Base-by-base conservation (phyloP, 2,797 vertebrate genomes). In the Sarcoramphus papa region DNA sequence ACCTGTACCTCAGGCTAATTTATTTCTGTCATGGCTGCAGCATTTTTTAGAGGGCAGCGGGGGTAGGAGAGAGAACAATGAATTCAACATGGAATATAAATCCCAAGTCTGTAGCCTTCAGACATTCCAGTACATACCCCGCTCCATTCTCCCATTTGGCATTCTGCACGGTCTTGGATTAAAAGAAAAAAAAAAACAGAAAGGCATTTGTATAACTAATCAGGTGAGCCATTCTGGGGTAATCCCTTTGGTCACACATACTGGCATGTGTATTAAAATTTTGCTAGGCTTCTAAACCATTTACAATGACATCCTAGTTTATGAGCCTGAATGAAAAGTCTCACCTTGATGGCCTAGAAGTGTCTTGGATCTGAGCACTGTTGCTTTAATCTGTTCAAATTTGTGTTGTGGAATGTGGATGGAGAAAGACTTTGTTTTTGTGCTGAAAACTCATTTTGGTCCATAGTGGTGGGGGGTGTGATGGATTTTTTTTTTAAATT, bases 1-100 rank as follows among this genome's bases (percentile, higher is more conserved):
- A 98, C 98, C 98, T 97, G 97, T 97, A 97, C 97, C 98, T 98
- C 97, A 4, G 85, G 96, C 97, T 98, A 97, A 98, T 98, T 98
- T 98, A 98, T 98, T 98, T 98, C 97, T 98, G 98, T 98, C 98
- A 96, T 91, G 97, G 97, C 97, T 97, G 96, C 88, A 93, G 95
- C 91, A 82, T 96, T 96, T 97, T 95, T 97, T 75, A 95, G 94
- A 95, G 96, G 94, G 96, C 85, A 85, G 69, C 9, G 6, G 93
- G 90, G 80, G 75, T 90, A 70, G 91, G 86, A 84, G 63, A 59
- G 75, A 83, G 89, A 93, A 96, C 95, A 96, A 92, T 88, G 83
- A 73, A 93, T 97, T 94, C 93, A 97, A 85, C 97, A 37, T 95
- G 95, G 95, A 97, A 96, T 97, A 96, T 96, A 97, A 97, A 96